Percentiles rank a stretch among this genome's conserved stretches.
phyloP scores from a whole-genome alignment of 1,140 invertebrate genomes.

The Trachymyrmex cornetzi region DNA sequence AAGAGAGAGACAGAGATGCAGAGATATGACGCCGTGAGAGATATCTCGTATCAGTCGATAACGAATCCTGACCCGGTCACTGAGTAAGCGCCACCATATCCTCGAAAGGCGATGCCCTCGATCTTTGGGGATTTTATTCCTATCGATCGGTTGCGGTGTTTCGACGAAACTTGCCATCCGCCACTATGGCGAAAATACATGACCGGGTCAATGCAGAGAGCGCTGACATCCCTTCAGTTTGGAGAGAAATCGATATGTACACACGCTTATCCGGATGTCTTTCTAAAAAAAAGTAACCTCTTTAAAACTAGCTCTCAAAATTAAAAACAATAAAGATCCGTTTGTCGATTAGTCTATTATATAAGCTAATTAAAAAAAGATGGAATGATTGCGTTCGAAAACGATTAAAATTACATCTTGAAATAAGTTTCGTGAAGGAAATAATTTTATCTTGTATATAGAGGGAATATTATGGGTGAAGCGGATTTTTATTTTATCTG shows the following conservation, averaged over 20 bases:
- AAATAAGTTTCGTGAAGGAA: neutral
- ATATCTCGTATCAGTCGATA: neutral
- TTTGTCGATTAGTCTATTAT: neutral
- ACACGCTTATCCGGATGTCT: neutral
- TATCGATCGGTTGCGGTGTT: conserved; percentile 35
- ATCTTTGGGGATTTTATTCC: conserved; percentile 25
- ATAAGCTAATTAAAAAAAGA: neutral
- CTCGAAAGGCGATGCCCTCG: conserved; percentile 28
- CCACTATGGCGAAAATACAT: conserved; percentile 32
- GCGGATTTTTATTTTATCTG: neutral
- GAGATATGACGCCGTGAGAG: neutral
- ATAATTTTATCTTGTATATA: neutral
- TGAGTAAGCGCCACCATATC: conserved; percentile 15
- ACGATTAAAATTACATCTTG: neutral
- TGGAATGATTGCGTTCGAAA: neutral
- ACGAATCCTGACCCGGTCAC: conserved; percentile 20
- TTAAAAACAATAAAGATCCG: neutral
- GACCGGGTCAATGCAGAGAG: conserved; percentile 29
- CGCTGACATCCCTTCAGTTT: neutral
- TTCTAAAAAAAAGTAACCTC: neutral
- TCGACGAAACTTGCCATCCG: conserved; percentile 25
- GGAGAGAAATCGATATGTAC: conserved; percentile 9
- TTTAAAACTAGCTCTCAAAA: neutral
- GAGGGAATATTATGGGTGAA: neutral
- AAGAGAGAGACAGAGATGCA: neutral